Conservation (phyloP, 2,113 vertebrate species). For the Lophius piscatorius region DNA sequence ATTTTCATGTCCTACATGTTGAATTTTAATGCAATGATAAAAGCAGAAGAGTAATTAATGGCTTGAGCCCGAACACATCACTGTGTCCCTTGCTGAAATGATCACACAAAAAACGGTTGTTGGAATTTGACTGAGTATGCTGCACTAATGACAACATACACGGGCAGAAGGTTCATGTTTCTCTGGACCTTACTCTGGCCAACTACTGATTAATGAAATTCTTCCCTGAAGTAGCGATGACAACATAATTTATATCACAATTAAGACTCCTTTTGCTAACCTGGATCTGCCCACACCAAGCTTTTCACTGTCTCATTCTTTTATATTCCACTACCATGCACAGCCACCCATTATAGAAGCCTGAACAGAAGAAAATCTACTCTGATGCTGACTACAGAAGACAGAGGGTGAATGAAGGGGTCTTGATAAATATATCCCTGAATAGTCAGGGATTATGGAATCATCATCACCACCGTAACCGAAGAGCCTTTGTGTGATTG, state of each 20-base stretch:
- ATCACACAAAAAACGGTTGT: slow-evolving; percentile 33
- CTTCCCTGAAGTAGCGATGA: slow-evolving; percentile 17
- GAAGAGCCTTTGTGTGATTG: too few species aligned
- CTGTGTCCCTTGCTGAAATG: slow-evolving; percentile 26
- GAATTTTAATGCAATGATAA: slow-evolving; percentile 19
- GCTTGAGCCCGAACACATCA: slow-evolving; percentile 44
- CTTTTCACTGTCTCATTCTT: slow-evolving; percentile 14
- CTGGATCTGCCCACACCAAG: slow-evolving; percentile 13
- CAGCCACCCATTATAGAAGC: slow-evolving; percentile 48
- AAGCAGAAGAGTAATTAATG: slow-evolving; percentile 56
- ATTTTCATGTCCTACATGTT: too few species aligned
- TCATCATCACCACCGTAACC: too few species aligned
- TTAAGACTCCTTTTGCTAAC: slow-evolving; percentile 39
- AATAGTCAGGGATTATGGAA: too few species aligned
- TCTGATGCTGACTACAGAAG: too few species aligned
- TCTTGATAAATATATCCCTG: too few species aligned
- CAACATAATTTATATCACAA: slow-evolving; percentile 45
- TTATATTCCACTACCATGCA: slow-evolving; percentile 31
- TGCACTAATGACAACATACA: slow-evolving; percentile 36
- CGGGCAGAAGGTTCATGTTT: slow-evolving; percentile 29
- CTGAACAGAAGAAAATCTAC: slow-evolving; percentile 47
- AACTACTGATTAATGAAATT: slow-evolving; percentile 42
- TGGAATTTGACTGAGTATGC: slow-evolving; percentile 33
- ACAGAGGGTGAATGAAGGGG: too few species aligned
- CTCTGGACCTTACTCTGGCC: slow-evolving; percentile 50